Conservation (phyloP, 2,113 vertebrate species). For the Blennius ocellaris region DNA sequence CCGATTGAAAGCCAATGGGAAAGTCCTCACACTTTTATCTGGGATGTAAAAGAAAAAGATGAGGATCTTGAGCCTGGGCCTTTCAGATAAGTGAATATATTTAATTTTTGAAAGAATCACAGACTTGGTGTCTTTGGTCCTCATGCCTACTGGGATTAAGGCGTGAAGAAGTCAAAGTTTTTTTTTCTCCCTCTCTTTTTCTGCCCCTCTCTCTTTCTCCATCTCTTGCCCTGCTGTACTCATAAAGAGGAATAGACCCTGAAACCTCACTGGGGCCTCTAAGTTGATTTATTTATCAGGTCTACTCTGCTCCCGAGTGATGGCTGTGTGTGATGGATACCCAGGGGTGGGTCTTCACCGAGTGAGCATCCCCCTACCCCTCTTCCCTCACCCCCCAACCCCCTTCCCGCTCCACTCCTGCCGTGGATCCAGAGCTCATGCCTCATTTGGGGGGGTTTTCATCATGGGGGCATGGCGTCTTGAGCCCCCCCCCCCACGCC, state of each 20-base stretch:
- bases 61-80: conserved; percentile 81
- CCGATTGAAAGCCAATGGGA: conserved; percentile 86
- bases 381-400: conserved; percentile 3
- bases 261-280: conserved; percentile 83
- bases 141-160: conserved; percentile 80
- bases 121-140: conserved; percentile 84
- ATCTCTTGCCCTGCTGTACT: conserved; percentile 70
- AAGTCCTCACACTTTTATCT: conserved; percentile 85
- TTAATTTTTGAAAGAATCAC: conserved; percentile 86
- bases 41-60: conserved; percentile 81
- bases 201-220: conserved; percentile 37
- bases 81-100: conserved; percentile 87
- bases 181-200: conserved; percentile 39
- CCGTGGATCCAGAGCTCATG: conserved; percentile 70
- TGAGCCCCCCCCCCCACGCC: conserved; percentile 30
- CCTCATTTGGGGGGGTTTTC: conserved; percentile 74
- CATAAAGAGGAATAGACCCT: conserved; percentile 81
- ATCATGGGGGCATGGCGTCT: conserved; percentile 63
- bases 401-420: conserved; percentile 41
- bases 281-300: conserved; percentile 89
- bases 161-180: conserved; percentile 78
- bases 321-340: conserved; percentile 80
- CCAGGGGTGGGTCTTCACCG: conserved; percentile 80
- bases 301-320: conserved; percentile 77
- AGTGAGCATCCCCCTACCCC: conserved; percentile 44